Base-by-base conservation (phyloP, 2,888 invertebrate species). In the Oligia strigilis region DNA sequence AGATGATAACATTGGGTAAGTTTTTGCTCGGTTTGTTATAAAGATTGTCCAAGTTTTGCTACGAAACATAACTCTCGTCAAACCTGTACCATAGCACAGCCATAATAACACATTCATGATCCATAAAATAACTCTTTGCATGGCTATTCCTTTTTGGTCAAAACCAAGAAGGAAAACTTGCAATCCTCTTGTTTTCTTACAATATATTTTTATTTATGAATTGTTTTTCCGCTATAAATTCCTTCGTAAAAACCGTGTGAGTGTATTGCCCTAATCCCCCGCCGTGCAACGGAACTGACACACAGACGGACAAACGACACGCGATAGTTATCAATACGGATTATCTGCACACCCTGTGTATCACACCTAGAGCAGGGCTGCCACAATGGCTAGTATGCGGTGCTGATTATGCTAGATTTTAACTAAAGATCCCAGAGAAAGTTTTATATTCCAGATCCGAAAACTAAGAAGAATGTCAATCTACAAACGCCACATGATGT, bases 321-420 rank as follows among this genome's bases (percentile, higher is more conserved):
- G 86, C 92, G 93, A 93, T 93, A 92, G 94, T 94, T 95, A 95
- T 95, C 95, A 95, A 95, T 95, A 93, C 93, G 92, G 95, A 94
- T 95, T 95, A 95, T 93, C 92, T 92, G 88, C 88, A 86, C 91
- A 90, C 88, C 90, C 91, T 91, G 91, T 89, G 80, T 80, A 82
- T 80, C 83, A 77, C 77, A 89, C 85, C 81, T 83, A 83, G 76
- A 23, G 49, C 72, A 90, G 87, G 89, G 90, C 49, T 90, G 80
- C 14, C 80, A 66, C 40, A 14, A 0, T 8, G n/a, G 2, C 19
- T 40, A 23, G 40, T 5, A 40, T 11, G 11, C 29, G 6, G 14
- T 60, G 13, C 8, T 52, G 40, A 36, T 19, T 46, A 5, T 23
- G 8, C 19, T 69, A 40, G 14, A 60, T 62, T 36, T n/a, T 14